phyloP scores from a whole-genome alignment of 2,113 vertebrate species.

The Entelurus aequoreus region DNA sequence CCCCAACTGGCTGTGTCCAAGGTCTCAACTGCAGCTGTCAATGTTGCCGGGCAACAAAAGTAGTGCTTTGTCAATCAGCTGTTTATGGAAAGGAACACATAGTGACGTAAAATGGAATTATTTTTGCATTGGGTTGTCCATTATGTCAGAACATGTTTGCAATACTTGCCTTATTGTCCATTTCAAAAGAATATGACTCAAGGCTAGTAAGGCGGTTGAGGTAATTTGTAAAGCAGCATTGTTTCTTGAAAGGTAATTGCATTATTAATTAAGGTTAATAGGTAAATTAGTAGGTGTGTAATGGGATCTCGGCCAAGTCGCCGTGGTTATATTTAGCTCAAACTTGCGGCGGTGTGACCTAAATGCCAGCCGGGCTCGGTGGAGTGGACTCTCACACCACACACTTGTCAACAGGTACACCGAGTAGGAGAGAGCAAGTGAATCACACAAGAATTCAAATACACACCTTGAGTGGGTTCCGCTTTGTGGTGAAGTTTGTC shows the following conservation, averaged over 20 bases:
- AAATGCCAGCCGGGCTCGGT: constrained; percentile 1
- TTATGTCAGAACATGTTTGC: no score
- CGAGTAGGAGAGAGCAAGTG: no score
- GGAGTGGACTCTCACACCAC: background rate
- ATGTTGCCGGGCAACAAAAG: background rate
- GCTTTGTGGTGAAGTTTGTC: constrained; percentile 6
- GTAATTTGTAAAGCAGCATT: no score
- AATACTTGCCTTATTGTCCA: no score
- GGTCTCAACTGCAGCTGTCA: background rate
- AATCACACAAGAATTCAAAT: background rate
- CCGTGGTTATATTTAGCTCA: no score
- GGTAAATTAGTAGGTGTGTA: no score
- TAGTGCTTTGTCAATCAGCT: background rate
- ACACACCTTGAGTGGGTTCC: constrained; percentile 45
- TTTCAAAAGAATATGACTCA: no score
- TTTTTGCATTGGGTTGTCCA: background rate
- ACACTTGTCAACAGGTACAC: background rate
- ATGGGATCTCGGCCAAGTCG: no score
- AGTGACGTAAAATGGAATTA: background rate
- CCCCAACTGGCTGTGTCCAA: background rate
- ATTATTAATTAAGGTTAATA: no score
- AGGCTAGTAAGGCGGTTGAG: no score
- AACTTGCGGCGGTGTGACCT: background rate
- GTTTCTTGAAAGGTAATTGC: no score
- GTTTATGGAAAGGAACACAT: background rate